A percentile compares a stretch with the other conserved stretches of the same genome.
phyloP scores from a whole-genome alignment of 2,113 vertebrate species.

The Anseranas semipalmata region DNA sequence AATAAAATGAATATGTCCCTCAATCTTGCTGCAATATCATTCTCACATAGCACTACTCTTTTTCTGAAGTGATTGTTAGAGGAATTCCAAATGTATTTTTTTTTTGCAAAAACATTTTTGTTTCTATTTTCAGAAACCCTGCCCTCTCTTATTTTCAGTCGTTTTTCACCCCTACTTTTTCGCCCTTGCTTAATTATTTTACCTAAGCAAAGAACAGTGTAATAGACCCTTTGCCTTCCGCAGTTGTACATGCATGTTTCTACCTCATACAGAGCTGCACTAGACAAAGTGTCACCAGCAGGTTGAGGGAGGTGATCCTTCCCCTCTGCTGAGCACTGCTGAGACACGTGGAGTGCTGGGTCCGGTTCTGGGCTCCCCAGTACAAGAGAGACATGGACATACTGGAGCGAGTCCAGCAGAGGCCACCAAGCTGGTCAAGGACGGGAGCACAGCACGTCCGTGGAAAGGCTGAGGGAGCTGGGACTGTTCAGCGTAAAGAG shows the following conservation, averaged over 20 bases:
- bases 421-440: background rate
- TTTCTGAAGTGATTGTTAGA: background rate
- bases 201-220: background rate
- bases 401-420: background rate
- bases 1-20: background rate
- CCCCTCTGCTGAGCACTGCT: background rate
- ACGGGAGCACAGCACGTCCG: fast-evolving
- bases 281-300: background rate
- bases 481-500: background rate
- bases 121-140: background rate
- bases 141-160: background rate
- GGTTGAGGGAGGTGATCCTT: background rate
- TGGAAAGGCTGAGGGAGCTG: background rate
- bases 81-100: background rate
- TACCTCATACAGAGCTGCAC: background rate
- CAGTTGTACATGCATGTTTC: background rate
- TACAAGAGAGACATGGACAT: background rate
- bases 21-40: background rate
- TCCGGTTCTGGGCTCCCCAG: background rate
- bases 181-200: background rate
- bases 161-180: background rate
- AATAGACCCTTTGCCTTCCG: background rate
- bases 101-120: background rate
- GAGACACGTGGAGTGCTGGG: background rate
- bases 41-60: background rate